Conservation (phyloP, 2,888 invertebrate species). For the Hermaeophaga mercurialis region DNA sequence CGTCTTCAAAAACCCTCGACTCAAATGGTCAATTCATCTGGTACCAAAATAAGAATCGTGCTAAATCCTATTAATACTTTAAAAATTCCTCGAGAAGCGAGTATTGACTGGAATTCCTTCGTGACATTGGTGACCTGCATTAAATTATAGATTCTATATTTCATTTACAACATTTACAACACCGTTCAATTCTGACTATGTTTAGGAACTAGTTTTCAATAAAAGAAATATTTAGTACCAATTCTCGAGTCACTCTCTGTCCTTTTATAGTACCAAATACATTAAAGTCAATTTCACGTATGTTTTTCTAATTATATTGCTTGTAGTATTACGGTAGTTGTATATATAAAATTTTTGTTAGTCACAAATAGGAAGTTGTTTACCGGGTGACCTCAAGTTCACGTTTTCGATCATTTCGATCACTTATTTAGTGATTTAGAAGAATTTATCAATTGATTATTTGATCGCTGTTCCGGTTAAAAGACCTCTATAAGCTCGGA, state of each 20-base stretch:
- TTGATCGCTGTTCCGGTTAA: neutral
- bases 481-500: constrained; percentile 5
- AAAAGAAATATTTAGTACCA: too few species aligned
- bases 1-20: too few species aligned
- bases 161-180: too few species aligned
- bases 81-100: too few species aligned
- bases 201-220: too few species aligned
- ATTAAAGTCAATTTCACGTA: constrained; percentile 6
- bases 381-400: constrained; percentile 10
- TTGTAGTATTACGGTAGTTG: constrained; percentile 4
- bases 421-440: neutral
- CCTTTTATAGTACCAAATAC: neutral
- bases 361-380: constrained; percentile 10
- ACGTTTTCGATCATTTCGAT: neutral
- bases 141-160: too few species aligned
- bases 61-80: too few species aligned
- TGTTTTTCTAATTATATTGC: constrained; percentile 8
- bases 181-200: too few species aligned
- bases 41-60: too few species aligned
- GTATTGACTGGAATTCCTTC: too few species aligned
- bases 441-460: neutral
- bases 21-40: too few species aligned
- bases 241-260: neutral
- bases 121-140: too few species aligned
- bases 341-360: constrained; percentile 17